phyloP scores from a whole-genome alignment of 2,888 invertebrate genomes.

The Ennomos quercinarius region DNA sequence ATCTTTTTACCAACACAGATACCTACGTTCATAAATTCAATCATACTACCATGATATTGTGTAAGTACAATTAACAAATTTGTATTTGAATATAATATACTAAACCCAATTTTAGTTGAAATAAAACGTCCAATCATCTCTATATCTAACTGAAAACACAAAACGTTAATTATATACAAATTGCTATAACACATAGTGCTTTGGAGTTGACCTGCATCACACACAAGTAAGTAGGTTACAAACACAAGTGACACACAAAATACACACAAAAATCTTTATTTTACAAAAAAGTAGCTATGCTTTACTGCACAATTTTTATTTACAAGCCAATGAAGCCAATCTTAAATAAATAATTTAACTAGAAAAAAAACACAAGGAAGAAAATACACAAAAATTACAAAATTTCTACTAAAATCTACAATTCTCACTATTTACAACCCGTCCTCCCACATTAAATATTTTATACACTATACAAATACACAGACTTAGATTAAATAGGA shows the following conservation, averaged over 20 bases:
- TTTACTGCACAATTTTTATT: conserved; percentile 60
- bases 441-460: conserved; percentile 45
- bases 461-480: conserved; percentile 56
- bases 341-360: conserved; percentile 67
- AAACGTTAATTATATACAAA: conserved; percentile 8
- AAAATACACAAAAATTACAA: conserved; percentile 46
- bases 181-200: conserved; percentile 7
- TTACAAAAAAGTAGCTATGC: conserved; percentile 53
- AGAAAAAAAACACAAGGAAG: conserved; percentile 43
- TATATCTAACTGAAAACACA: neutral
- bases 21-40: too few relatives aligned
- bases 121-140: conserved; percentile 13
- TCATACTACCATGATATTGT: too few relatives aligned
- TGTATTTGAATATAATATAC: neutral
- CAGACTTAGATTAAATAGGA: conserved; percentile 76
- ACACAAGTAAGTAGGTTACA: conserved; percentile 26
- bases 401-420: conserved; percentile 42
- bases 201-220: conserved; percentile 10
- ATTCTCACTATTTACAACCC: conserved; percentile 61
- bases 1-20: too few relatives aligned
- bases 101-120: too few relatives aligned
- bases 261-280: conserved; percentile 53
- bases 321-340: conserved; percentile 68
- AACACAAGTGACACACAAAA: conserved; percentile 49
- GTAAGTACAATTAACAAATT: neutral